These are phyloP conservation scores for Channa maculata DNA, from an alignment of 2,113 vertebrate species.

Conservation along the genomic window DNA sequence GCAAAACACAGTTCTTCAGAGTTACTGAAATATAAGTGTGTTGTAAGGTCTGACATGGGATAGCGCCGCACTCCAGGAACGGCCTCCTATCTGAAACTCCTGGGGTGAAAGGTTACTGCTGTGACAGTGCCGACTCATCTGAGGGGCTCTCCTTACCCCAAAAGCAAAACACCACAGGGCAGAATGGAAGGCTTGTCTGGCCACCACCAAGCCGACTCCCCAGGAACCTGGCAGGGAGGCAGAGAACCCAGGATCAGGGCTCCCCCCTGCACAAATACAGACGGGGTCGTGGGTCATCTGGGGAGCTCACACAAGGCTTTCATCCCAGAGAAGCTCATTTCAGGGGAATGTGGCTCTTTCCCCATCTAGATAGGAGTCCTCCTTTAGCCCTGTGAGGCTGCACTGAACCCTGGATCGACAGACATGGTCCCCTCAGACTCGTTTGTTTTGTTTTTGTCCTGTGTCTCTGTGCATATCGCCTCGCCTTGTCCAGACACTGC, in stretches of 20 bases:
- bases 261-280: conserved; percentile 81
- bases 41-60: conserved; percentile 42
- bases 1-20: conserved; percentile 35
- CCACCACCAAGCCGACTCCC: conserved; percentile 72
- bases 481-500: conserved; percentile 72
- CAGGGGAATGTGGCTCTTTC: conserved; percentile 79
- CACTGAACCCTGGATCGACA: conserved; percentile 84
- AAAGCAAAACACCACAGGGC: conserved; percentile 77
- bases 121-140: conserved; percentile 78
- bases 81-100: conserved; percentile 62
- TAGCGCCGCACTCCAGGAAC: conserved; percentile 40
- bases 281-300: conserved; percentile 78
- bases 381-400: conserved; percentile 84
- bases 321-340: conserved; percentile 84
- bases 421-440: conserved; percentile 77
- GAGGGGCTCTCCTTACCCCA: conserved; percentile 68
- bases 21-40: conserved; percentile 45
- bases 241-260: conserved; percentile 75
- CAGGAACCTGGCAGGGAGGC: conserved; percentile 75
- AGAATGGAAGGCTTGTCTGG: conserved; percentile 65
- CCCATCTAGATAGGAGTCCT: conserved; percentile 84
- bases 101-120: conserved; percentile 74
- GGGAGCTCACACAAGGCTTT: conserved; percentile 81
- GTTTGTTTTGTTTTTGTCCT: conserved; percentile 86
- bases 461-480: conserved; percentile 84